Base-by-base conservation (phyloP, 2,113 vertebrate species). In the Panthera leo region DNA sequence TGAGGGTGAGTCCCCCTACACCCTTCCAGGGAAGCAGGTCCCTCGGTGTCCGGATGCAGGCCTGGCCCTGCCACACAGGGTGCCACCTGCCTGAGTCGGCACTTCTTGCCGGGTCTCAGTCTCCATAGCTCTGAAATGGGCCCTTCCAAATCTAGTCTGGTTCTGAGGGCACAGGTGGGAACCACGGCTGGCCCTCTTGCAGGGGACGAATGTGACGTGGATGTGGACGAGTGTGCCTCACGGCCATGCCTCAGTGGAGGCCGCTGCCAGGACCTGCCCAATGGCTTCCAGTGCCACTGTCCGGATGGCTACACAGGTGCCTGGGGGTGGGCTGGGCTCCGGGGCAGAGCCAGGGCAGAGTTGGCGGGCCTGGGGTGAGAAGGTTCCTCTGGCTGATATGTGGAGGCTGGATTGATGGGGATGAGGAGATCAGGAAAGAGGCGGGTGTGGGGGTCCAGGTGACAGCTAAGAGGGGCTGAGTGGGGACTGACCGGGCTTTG, bases 161-260 rank as follows among this genome's bases (percentile, higher is more conserved):
- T 68, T 39, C 80, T 15, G 61, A 53, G 85, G 73, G 76, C 39
- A 29, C 85, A 15, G 31, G 11, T 23, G 36, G 61, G 92, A 71
- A 76, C 68, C 89, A 68, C 34, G 45, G 67, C 82, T 51, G 95
- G 79, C 42, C 84, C 78, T 95, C 84, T 70, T 11, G 45, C 98
- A 99, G 99, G 99, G 73, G 99, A 99, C 3, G 99, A 99, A 98
- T 99, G 99, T 96, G 98, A 98, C 0, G 80, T 99, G 53, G 98
- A 99, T 51, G 98, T 99, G 1, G 97, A 99, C 0, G 99, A 99
- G 96, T 99, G 99, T 0, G 98, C 98, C 71, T 99, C 99, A 2
- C 91, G 76, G 90, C 99, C 99, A 0, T 99, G 99, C 97, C 98
- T 98, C 95, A 99, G 99, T 1, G 99, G 98, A 63, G 99, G 99